Evolutionary conservation across 2,888 invertebrate species (phyloP), one percentile per base, ranked within the genome.

Genomic region (Dryobotodes eremita): DNA sequence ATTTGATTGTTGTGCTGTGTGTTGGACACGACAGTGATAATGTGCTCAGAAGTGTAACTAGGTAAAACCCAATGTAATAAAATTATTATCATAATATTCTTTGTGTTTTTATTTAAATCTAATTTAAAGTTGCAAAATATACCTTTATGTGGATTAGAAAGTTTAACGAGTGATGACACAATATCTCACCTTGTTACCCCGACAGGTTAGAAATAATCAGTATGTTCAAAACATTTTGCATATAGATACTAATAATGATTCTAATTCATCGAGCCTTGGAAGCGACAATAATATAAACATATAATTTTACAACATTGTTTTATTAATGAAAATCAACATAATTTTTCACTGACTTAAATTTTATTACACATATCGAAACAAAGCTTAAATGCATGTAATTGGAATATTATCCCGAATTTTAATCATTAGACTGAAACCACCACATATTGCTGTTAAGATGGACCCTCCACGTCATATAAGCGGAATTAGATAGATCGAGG

Each of bases 11-110:
- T 86, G 83, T 91, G 86, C 87, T 92, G 92, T 92, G 94, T 93
- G 92, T 92, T 68, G 80, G 74, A 89, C 92, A 92, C 94, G 92
- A 94, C 93, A 92, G 94, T 95, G 95, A 95, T 95, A 94, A 92
- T 94, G 93, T 95, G 95, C 95, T 95, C 95, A 95, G 93, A 94
- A 91, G 90, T 90, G 92, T 93, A 78, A 90, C 90, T 91, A 93
- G 93, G 92, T 80, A 68, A 78, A 78, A 80, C 76, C 64, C 83
- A 80, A 79, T 77, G 75, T 78, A 87, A 83, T 88, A 83, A 83
- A 85, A 77, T 77, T 77, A 83, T 76, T 83, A 81, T 87, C 42
- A 76, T 75, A 81, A 75, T 71, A 71, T 46, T 61, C 36, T 42
- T 50, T 8, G 55, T 71, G 57, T 75, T 77, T 68, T 79, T 26